Percentiles rank a stretch among this genome's conserved stretches.
Evolutionary conservation across 2,113 vertebrate species (phyloP).

Genomic region (Archocentrus centrarchus): DNA sequence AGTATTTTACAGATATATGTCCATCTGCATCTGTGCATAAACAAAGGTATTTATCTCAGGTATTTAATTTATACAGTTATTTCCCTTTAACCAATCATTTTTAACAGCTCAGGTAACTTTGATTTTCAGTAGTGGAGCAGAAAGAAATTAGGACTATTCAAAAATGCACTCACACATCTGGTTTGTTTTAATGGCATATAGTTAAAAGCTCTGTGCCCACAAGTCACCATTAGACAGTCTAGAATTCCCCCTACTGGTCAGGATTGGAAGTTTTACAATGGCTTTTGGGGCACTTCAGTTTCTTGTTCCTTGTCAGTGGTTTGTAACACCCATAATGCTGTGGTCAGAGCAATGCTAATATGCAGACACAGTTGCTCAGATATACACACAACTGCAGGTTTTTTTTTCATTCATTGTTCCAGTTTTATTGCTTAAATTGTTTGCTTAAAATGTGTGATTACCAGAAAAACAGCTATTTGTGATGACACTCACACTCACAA

Average conservation of each 20-base stretch:
- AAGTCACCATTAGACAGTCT: background rate
- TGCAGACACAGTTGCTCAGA: background rate
- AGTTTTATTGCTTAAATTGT: background rate
- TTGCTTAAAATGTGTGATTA: background rate
- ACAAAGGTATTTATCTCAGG: background rate
- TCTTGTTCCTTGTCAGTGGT: background rate
- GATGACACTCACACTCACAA: background rate
- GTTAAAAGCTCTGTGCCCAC: background rate
- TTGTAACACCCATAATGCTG: background rate
- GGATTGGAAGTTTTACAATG: background rate
- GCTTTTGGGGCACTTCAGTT: background rate
- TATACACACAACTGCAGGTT: background rate
- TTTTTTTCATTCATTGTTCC: background rate
- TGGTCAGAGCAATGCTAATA: background rate
- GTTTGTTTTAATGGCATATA: background rate
- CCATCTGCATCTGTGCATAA: background rate
- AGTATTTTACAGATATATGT: background rate
- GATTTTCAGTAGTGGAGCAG: background rate
- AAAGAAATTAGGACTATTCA: background rate
- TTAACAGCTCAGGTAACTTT: too few relatives aligned
- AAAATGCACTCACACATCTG: background rate
- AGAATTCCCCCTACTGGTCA: constrained; percentile 44
- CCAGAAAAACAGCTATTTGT: background rate
- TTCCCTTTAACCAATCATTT: too few relatives aligned
- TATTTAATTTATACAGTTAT: background rate